These are phyloP conservation scores for Epizoanthus fatuus DNA, from an alignment of 92 coral and sea anemone genomes.

Conservation along the genomic window DNA sequence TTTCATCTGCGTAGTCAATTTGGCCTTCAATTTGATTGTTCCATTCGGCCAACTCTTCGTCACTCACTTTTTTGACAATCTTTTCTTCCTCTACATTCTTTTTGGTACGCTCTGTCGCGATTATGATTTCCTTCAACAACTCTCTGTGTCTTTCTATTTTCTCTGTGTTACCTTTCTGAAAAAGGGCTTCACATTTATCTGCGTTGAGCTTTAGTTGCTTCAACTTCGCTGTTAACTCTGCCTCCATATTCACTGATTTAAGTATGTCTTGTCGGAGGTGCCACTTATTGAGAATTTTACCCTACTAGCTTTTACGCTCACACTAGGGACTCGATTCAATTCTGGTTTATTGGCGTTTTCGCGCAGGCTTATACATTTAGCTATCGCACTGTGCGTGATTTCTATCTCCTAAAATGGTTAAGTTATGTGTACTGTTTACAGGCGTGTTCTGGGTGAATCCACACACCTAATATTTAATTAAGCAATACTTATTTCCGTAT, in stretches of 20 bases:
- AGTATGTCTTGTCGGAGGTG: slow-evolving; percentile 23
- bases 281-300: slow-evolving; percentile 25
- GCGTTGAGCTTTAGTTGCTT: slow-evolving; percentile 21
- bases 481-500: too few species aligned
- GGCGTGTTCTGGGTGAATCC: too few species aligned
- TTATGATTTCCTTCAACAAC: slow-evolving; percentile 1
- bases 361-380: too few species aligned
- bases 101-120: not conserved
- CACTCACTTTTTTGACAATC: not conserved
- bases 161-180: too few species aligned
- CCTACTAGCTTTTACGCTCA: too few species aligned
- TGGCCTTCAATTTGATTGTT: slow-evolving; percentile 8
- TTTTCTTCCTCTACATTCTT: slow-evolving; percentile 6
- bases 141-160: not conserved
- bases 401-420: too few species aligned
- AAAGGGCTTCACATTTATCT: not conserved
- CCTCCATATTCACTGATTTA: not conserved
- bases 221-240: slow-evolving; percentile 5
- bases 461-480: too few species aligned
- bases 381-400: too few species aligned
- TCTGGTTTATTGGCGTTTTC: too few species aligned
- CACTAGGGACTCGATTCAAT: too few species aligned
- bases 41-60: slow-evolving; percentile 14
- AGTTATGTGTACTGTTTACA: too few species aligned
- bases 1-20: slow-evolving; percentile 4